Evolutionary conservation across 2,113 vertebrate genomes (phyloP).

Genomic region (Strix aluco): DNA sequence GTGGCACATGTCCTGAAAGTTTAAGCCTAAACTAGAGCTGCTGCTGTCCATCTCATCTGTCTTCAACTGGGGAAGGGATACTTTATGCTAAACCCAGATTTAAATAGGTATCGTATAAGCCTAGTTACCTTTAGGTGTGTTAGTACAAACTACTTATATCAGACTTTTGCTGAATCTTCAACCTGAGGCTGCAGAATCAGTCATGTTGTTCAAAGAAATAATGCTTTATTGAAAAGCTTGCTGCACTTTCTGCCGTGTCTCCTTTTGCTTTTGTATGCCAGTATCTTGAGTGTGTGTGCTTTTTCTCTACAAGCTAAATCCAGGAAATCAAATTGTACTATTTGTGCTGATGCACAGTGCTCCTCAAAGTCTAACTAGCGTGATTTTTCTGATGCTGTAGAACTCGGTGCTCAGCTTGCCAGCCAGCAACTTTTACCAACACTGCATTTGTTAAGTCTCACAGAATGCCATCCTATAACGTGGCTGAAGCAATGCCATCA

Average conservation of each 20-base stretch:
- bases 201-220: not conserved
- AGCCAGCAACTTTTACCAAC: not conserved
- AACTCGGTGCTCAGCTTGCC: not conserved
- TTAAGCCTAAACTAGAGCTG: not conserved
- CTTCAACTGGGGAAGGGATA: not conserved
- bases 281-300: fast-evolving
- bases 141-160: not conserved
- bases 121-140: not conserved
- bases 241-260: not conserved
- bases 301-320: not conserved
- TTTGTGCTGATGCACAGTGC: not conserved
- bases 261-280: not conserved
- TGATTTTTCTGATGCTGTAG: not conserved
- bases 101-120: not conserved
- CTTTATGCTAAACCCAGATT: not conserved
- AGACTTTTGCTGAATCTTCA: not conserved
- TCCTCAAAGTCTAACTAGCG: not conserved
- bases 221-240: not conserved
- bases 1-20: not conserved
- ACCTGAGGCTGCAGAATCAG: not conserved
- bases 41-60: not conserved
- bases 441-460: fast-evolving
- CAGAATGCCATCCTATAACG: fast-evolving
- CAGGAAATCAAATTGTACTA: not conserved
- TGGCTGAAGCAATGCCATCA: not conserved